phyloP scores from a whole-genome alignment of 1,140 invertebrate genomes.

The Oncopeltus fasciatus region DNA sequence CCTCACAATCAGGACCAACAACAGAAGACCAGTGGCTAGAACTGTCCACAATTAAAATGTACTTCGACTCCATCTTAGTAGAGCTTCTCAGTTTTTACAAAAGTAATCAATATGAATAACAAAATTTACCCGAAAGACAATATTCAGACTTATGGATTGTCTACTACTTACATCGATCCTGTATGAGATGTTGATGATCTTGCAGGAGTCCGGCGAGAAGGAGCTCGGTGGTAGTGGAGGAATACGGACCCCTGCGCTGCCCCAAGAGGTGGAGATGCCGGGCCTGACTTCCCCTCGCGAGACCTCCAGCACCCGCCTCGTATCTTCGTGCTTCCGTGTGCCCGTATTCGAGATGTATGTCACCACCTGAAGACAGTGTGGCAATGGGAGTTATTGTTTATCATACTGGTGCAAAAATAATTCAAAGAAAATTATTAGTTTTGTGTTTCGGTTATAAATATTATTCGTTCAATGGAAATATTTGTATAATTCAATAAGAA shows the following conservation, averaged over 20 bases:
- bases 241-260: conserved; percentile 17
- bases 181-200: conserved; percentile 26
- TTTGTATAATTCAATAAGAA: too few relatives aligned
- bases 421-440: not conserved
- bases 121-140: too few relatives aligned
- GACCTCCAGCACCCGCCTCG: conserved; percentile 23
- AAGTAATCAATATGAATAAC: too few relatives aligned
- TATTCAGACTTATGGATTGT: too few relatives aligned
- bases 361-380: conserved; percentile 22
- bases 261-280: conserved; percentile 25
- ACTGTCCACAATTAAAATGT: too few relatives aligned
- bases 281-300: conserved; percentile 23
- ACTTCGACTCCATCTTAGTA: too few relatives aligned
- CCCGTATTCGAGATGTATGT: conserved; percentile 27
- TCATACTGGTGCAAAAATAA: not conserved
- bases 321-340: conserved; percentile 23
- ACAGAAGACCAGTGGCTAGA: too few relatives aligned
- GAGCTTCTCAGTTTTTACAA: too few relatives aligned
- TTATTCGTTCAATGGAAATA: too few relatives aligned
- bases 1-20: too few relatives aligned
- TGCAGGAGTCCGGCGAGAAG: too few relatives aligned
- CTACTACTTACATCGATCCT: conserved; percentile 26
- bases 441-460: not conserved
- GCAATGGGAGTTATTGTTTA: not conserved
- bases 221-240: conserved; percentile 26